Base-by-base conservation (phyloP, 2,113 vertebrate species). In the Suricata suricatta region DNA sequence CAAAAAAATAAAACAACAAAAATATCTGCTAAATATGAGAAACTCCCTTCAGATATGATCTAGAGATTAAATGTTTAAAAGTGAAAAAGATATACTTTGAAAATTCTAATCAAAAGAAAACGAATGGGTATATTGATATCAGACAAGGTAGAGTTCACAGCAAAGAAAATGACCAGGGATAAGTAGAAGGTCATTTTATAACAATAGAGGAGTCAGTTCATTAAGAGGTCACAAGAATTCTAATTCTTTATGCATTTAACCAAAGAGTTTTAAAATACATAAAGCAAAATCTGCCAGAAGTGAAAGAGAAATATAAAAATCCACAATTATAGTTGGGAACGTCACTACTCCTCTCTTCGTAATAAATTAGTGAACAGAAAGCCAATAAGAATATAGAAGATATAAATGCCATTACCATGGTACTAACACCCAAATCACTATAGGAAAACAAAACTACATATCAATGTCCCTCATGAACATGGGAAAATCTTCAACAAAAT, bases 21-120 rank as follows among this genome's bases (percentile, higher is more conserved):
- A 44, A 47, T 33, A 68, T 13, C 7, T n/a, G 10, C 60, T 60
- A 17, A 15, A 52, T 80, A 35, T 71, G 27, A 94, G 81, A 80
- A 88, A 47, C 15, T 60, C 54, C n/a, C 60, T 74, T 96, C 69
- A 83, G 47, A 60, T 77, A 63, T 93, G 33, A 60, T 93, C 44
- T 54, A 68, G n/a, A 76, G n/a, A 88, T 94, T 81, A 80, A 87
- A 94, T 35, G 38, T 68, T 80, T 80, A 88, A 47, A 17, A 93
- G 66, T n/a, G 19, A 5, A 29, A 57, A 81, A 82, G 12, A 66
- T 47, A 60, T 27, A 63, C n/a, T 63, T 76, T 8, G 8, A 52
- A 93, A 77, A 77, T 17, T 84, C 38, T 74, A 74, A 72, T 60
- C 27, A 38, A 80, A 90, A 92, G 38, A 72, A 64, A 63, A 54